Conservation (phyloP, 30 jellyfish, hydroid and myxozoan species). For the Pseudorhiza aurosa region DNA sequence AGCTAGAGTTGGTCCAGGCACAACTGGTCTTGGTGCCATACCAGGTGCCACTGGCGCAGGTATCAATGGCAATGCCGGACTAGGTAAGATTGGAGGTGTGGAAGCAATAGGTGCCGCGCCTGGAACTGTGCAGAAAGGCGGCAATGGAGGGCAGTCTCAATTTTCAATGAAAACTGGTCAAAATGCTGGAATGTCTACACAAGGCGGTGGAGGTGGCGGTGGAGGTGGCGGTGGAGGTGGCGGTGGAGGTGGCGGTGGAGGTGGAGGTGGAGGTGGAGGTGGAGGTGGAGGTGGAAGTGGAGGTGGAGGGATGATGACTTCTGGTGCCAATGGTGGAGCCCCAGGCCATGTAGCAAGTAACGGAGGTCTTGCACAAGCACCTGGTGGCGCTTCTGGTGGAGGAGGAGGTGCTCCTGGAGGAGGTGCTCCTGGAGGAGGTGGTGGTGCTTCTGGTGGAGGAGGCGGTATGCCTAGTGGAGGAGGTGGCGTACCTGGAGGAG, state of each 20-base stretch:
- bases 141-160: conserved; percentile 72
- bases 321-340: conserved; percentile 35
- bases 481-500: conserved; percentile 27
- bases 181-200: not conserved
- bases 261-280: conserved; percentile 3
- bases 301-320: conserved; percentile 22
- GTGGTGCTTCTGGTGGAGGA: conserved; percentile 24
- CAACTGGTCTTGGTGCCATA: conserved; percentile 69
- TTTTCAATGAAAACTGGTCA: conserved; percentile 6
- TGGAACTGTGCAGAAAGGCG: conserved; percentile 57
- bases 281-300: conserved; percentile 36
- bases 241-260: conserved; percentile 28
- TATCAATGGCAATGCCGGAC: conserved; percentile 53
- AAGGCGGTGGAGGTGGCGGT: conserved; percentile 29
- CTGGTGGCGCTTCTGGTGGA: conserved; percentile 2
- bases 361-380: conserved; percentile 50
- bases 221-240: conserved; percentile 43
- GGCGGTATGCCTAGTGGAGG: conserved; percentile 47
- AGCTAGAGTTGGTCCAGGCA: conserved; percentile 53
- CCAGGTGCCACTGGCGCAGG: conserved; percentile 70
- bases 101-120: conserved; percentile 59
- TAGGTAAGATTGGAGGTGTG: conserved; percentile 60
- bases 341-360: conserved; percentile 29
- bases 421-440: conserved; percentile 30
- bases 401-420: conserved; percentile 13